A percentile compares a stretch with the other conserved stretches of the same genome.
phyloP scores from a whole-genome alignment of 2,888 invertebrate genomes.

The Baronia brevicornis region DNA sequence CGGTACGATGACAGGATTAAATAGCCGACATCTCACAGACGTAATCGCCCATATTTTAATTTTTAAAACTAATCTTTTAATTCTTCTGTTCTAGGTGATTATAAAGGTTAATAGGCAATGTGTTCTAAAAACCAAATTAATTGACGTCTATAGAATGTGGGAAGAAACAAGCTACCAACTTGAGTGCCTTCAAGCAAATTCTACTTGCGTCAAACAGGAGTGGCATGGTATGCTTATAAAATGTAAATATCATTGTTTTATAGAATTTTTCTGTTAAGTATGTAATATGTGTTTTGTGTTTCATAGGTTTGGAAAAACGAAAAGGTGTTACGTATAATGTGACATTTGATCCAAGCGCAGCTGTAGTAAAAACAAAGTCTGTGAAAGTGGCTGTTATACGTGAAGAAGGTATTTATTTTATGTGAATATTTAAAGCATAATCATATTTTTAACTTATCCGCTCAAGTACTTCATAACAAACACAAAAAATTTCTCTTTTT shows the following conservation, averaged over 20 bases:
- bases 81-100: slow-evolving; percentile 40
- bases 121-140: slow-evolving; percentile 78
- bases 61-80: background rate
- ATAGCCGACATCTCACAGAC: too few species aligned
- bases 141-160: slow-evolving; percentile 88
- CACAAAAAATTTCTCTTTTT: too few species aligned
- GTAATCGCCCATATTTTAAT: background rate
- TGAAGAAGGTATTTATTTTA: slow-evolving; percentile 83
- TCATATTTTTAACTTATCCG: too few species aligned
- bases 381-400: slow-evolving; percentile 92
- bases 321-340: slow-evolving; percentile 83
- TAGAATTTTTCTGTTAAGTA: too few species aligned
- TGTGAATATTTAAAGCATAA: slow-evolving; percentile 13
- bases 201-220: slow-evolving; percentile 86
- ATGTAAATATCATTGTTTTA: too few species aligned
- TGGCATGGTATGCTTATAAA: slow-evolving; percentile 79
- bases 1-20: too few species aligned
- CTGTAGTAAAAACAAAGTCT: slow-evolving; percentile 59
- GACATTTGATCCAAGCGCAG: slow-evolving; percentile 80
- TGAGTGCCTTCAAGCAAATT: slow-evolving; percentile 89
- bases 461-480: too few species aligned
- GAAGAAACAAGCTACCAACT: slow-evolving; percentile 96
- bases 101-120: slow-evolving; percentile 76
- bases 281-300: too few species aligned
- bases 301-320: slow-evolving; percentile 76